Evolutionary conservation across 2,113 vertebrate species (phyloP).

Genomic region (Pitta sordida): DNA sequence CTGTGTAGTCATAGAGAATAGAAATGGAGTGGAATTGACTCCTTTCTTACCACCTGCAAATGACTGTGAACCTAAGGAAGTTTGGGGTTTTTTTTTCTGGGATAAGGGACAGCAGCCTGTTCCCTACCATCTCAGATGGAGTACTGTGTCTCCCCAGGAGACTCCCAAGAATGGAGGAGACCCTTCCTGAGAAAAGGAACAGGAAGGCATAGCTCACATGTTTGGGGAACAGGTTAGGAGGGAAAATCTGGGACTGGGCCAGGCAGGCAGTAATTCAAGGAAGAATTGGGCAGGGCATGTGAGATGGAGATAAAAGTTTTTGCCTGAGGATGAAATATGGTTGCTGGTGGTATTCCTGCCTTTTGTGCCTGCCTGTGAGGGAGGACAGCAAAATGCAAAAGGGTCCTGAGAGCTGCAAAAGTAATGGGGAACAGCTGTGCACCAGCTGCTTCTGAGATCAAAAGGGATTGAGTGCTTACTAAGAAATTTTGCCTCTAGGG

Average conservation of each 20-base stretch:
- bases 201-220: rapidly evolving
- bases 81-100: not conserved
- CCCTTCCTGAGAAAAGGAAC: not conserved
- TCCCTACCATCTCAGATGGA: rapidly evolving
- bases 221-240: not conserved
- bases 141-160: not conserved
- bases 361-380: not conserved
- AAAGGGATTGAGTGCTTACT: not conserved
- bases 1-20: not conserved
- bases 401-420: not conserved
- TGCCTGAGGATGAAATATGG: not conserved
- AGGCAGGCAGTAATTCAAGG: not conserved
- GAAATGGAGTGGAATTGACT: not conserved
- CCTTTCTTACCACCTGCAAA: not conserved
- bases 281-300: not conserved
- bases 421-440: slow-evolving; percentile 34
- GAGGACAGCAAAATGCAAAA: not conserved
- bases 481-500: not conserved
- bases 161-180: not conserved
- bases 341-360: not conserved
- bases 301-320: not conserved
- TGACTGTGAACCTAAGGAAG: not conserved
- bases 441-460: slow-evolving; percentile 39
- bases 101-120: not conserved
- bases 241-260: not conserved